A percentile compares a stretch with the other conserved stretches of the same genome.
These are phyloP conservation scores for Ciconia nigra DNA, from an alignment of 2,797 vertebrate species.

Conservation along the genomic window DNA sequence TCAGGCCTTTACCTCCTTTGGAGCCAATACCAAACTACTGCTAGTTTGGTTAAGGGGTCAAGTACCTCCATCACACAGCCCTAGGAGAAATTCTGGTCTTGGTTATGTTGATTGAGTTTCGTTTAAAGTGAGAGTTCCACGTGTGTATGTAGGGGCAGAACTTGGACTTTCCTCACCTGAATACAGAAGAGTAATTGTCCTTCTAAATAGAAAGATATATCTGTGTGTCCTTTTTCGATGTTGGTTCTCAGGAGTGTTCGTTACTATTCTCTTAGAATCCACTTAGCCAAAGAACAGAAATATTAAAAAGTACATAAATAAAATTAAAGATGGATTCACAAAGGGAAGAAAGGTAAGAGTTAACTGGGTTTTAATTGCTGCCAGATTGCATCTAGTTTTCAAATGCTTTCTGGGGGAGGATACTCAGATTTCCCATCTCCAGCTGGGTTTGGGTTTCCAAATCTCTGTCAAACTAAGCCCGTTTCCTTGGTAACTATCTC, in stretches of 20 bases:
- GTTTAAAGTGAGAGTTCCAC: background rate
- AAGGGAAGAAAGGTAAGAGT: constrained; percentile 7
- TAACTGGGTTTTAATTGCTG: constrained; percentile 42
- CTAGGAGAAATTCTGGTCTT: background rate
- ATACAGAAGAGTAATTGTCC: background rate
- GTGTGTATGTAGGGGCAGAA: background rate
- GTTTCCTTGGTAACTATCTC: constrained; percentile 62
- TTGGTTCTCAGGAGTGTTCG: background rate
- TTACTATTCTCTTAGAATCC: background rate
- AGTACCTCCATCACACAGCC: background rate
- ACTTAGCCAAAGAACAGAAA: background rate
- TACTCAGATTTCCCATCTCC: constrained; percentile 54
- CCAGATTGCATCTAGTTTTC: constrained; percentile 60
- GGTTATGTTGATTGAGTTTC: background rate
- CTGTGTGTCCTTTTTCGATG: background rate
- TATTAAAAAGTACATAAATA: background rate
- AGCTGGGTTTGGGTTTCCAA: constrained; percentile 60
- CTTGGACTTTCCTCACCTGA: background rate
- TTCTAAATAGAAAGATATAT: background rate
- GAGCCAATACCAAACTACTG: background rate
- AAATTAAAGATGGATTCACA: background rate
- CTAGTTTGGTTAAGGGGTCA: background rate
- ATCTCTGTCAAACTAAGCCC: constrained; percentile 41
- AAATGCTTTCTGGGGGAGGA: constrained; percentile 61
- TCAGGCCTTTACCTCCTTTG: background rate